Percentiles rank a stretch among this genome's conserved stretches.
Evolutionary conservation across 2,888 invertebrate species (phyloP).

Genomic region (Drosophila neonasuta): DNA sequence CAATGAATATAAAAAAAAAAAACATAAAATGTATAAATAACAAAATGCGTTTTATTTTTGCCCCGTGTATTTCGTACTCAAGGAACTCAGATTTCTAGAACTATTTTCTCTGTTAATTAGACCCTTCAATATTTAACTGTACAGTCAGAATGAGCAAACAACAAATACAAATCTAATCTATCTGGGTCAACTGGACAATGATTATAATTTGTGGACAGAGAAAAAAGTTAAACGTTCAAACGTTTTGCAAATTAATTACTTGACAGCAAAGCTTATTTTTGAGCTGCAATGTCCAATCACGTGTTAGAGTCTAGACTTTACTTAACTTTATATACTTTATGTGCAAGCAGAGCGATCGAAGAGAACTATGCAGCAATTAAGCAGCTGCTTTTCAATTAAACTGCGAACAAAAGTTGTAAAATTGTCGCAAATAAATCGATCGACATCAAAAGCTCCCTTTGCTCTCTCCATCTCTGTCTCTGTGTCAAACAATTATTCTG

Average conservation of each 20-base stretch:
- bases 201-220: slow-evolving; percentile 9
- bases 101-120: neutral
- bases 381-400: slow-evolving; percentile 35
- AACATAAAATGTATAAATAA: too few species aligned
- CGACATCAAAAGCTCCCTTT: neutral
- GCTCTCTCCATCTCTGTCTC: neutral
- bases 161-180: neutral
- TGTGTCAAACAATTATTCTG: slow-evolving; percentile 48
- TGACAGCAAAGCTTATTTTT: slow-evolving; percentile 6
- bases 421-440: slow-evolving; percentile 32
- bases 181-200: slow-evolving; percentile 20
- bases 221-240: neutral
- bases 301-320: slow-evolving; percentile 1
- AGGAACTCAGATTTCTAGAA: neutral
- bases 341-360: too few species aligned
- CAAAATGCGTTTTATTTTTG: too few species aligned
- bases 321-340: too few species aligned
- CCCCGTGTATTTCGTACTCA: too few species aligned
- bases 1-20: too few species aligned
- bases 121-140: neutral
- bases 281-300: neutral
- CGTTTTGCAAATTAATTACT: neutral
- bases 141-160: neutral
- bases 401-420: slow-evolving; percentile 32
- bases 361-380: neutral